phyloP scores from a whole-genome alignment of 2,888 invertebrate species.

The Nomada ruficornis region DNA sequence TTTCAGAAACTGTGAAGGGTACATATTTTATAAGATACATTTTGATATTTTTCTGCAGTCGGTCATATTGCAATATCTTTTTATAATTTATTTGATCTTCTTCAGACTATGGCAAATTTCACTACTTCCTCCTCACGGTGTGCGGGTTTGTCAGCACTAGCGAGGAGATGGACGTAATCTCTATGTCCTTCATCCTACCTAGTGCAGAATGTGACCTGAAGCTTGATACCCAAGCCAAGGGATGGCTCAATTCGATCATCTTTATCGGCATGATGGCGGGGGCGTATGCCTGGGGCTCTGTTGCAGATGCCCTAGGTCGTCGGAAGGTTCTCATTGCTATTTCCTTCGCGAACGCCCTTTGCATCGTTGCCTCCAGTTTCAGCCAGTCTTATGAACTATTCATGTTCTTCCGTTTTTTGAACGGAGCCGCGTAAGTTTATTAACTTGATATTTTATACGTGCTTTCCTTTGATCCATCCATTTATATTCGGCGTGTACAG shows the following conservation, averaged over 20 bases:
- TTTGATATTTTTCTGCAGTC: too few relatives aligned
- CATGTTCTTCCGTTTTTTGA: slow-evolving; percentile 95
- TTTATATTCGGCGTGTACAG: neutral
- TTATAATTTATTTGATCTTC: slow-evolving; percentile 14
- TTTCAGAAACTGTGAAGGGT: too few relatives aligned
- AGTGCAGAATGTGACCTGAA: slow-evolving; percentile 96
- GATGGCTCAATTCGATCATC: slow-evolving; percentile 92
- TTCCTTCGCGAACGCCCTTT: slow-evolving; percentile 94
- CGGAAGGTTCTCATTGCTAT: slow-evolving; percentile 95
- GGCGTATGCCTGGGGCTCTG: slow-evolving; percentile 96
- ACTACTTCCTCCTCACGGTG: slow-evolving; percentile 94
- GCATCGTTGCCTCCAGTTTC: slow-evolving; percentile 96
- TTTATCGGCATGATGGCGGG: slow-evolving; percentile 97
- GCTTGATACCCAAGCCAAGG: slow-evolving; percentile 93
- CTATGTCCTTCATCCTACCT: slow-evolving; percentile 97
- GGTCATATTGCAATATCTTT: neutral
- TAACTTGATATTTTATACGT: neutral
- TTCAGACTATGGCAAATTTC: slow-evolving; percentile 94
- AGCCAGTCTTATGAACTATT: slow-evolving; percentile 95
- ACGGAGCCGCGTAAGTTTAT: slow-evolving; percentile 95
- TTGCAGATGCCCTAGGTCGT: slow-evolving; percentile 95
- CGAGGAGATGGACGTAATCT: slow-evolving; percentile 98
- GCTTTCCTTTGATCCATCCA: neutral
- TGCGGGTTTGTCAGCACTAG: slow-evolving; percentile 97
- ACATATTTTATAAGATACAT: too few relatives aligned